A percentile compares a stretch with the other conserved stretches of the same genome.
These are phyloP conservation scores for Acanthurus lineatus DNA, from an alignment of 2,797 vertebrate genomes.

Conservation along the genomic window DNA sequence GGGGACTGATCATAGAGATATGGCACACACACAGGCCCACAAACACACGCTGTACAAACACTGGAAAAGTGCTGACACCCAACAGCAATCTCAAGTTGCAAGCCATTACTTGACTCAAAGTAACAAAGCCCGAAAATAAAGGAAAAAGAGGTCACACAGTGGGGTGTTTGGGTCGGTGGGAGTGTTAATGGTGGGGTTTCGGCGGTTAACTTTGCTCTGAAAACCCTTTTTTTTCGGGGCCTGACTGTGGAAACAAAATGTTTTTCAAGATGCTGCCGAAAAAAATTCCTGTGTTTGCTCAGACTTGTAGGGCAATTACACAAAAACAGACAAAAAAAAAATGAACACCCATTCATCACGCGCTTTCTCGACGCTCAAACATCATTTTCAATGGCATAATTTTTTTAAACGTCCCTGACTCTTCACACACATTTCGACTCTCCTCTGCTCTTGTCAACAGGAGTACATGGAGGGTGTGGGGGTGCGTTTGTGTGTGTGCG, in stretches of 20 bases:
- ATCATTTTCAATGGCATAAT: slow-evolving; percentile 36
- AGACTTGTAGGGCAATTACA: slow-evolving; percentile 66
- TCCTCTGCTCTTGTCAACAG: slow-evolving; percentile 45
- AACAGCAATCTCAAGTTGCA: slow-evolving; percentile 74
- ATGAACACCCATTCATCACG: slow-evolving; percentile 55
- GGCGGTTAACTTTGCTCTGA: slow-evolving; percentile 12
- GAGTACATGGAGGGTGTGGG: slow-evolving; percentile 1
- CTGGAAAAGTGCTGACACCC: slow-evolving; percentile 80
- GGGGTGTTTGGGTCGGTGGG: slow-evolving; percentile 47
- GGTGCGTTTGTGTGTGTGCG: not conserved
- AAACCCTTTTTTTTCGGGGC: slow-evolving; percentile 9
- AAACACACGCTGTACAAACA: slow-evolving; percentile 70
- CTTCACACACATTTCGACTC: slow-evolving; percentile 40
- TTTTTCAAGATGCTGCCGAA: slow-evolving; percentile 35
- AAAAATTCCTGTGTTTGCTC: slow-evolving; percentile 59
- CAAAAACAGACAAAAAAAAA: slow-evolving; percentile 54
- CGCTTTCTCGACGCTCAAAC: slow-evolving; percentile 31
- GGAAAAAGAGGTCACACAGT: slow-evolving; percentile 70
- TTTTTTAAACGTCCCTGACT: slow-evolving; percentile 39
- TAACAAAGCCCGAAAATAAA: slow-evolving; percentile 64
- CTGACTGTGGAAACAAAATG: slow-evolving; percentile 21
- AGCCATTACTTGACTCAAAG: slow-evolving; percentile 72
- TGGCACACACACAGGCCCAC: slow-evolving; percentile 65
- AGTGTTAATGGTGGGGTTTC: slow-evolving; percentile 1
- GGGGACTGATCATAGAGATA: slow-evolving; percentile 83